These are phyloP conservation scores for Nasonia oneida DNA, from an alignment of 2,888 invertebrate genomes.

Conservation along the genomic window DNA sequence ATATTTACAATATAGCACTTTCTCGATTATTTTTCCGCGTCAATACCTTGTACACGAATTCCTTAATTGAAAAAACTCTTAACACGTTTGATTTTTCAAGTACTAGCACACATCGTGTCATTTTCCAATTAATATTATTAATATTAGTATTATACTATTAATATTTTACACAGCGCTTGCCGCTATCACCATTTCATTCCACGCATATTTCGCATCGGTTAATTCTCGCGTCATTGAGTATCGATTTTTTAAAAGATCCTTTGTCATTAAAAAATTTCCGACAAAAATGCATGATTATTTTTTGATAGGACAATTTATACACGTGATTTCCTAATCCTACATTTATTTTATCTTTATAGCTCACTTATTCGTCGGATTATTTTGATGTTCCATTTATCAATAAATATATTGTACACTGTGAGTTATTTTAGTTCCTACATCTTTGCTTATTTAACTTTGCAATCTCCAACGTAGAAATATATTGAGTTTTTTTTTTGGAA, in stretches of 20 bases:
- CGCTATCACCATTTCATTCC: slow-evolving; percentile 51
- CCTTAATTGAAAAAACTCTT: slow-evolving; percentile 43
- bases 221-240: slow-evolving; percentile 43
- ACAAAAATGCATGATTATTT: slow-evolving; percentile 54
- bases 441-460: slow-evolving; percentile 41
- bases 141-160: slow-evolving; percentile 37
- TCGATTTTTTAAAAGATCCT: slow-evolving; percentile 33
- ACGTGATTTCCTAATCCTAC: slow-evolving; percentile 46
- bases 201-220: slow-evolving; percentile 32
- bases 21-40: slow-evolving; percentile 40
- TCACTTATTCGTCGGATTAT: slow-evolving; percentile 45
- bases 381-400: slow-evolving; percentile 60
- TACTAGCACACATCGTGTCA: slow-evolving; percentile 48
- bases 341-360: slow-evolving; percentile 17
- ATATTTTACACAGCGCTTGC: slow-evolving; percentile 57
- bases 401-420: slow-evolving; percentile 62
- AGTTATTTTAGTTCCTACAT: slow-evolving; percentile 49
- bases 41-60: slow-evolving; percentile 34
- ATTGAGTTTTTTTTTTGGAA: slow-evolving; percentile 67
- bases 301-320: slow-evolving; percentile 55
- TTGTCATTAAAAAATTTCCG: slow-evolving; percentile 39
- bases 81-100: slow-evolving; percentile 60
- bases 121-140: slow-evolving; percentile 25
- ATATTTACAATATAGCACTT: slow-evolving; percentile 67
- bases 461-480: slow-evolving; percentile 73